A percentile compares a stretch with the other conserved stretches of the same genome.
Evolutionary conservation across 2,888 invertebrate species (phyloP).

Genomic region (Papilio protenor): DNA sequence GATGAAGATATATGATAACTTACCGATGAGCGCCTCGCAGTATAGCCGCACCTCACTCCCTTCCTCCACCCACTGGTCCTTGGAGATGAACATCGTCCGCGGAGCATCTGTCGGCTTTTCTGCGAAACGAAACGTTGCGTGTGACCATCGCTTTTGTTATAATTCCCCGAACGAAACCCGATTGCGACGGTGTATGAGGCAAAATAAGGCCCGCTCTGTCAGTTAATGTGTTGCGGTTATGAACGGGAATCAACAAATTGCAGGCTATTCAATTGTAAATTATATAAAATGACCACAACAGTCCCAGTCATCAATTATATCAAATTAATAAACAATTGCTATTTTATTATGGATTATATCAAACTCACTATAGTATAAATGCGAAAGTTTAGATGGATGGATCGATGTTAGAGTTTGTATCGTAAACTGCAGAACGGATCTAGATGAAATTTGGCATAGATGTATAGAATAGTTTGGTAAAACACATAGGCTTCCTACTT

Average conservation of each 20-base stretch:
- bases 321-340: too few relatives aligned
- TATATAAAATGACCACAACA: neutral
- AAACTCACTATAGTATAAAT: too few relatives aligned
- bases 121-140: conserved; percentile 63
- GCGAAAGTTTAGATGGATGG: too few relatives aligned
- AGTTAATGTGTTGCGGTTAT: conserved; percentile 3
- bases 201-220: conserved; percentile 4
- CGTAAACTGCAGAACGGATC: too few relatives aligned
- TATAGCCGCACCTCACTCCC: conserved; percentile 87
- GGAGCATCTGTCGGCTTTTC: conserved; percentile 86
- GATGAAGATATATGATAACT: conserved; percentile 55
- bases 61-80: conserved; percentile 85
- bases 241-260: neutral
- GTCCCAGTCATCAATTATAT: too few relatives aligned
- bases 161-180: conserved; percentile 44
- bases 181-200: conserved; percentile 22
- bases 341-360: too few relatives aligned
- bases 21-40: conserved; percentile 92
- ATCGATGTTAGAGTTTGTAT: too few relatives aligned
- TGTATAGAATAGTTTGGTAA: too few relatives aligned
- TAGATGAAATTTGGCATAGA: too few relatives aligned
- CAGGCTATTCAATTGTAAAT: neutral
- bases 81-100: conserved; percentile 87
- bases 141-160: conserved; percentile 30
- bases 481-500: too few relatives aligned